A percentile compares a stretch with the other conserved stretches of the same genome.
Conservation (phyloP, 2,888 invertebrate genomes). For the Homarus gammarus region DNA sequence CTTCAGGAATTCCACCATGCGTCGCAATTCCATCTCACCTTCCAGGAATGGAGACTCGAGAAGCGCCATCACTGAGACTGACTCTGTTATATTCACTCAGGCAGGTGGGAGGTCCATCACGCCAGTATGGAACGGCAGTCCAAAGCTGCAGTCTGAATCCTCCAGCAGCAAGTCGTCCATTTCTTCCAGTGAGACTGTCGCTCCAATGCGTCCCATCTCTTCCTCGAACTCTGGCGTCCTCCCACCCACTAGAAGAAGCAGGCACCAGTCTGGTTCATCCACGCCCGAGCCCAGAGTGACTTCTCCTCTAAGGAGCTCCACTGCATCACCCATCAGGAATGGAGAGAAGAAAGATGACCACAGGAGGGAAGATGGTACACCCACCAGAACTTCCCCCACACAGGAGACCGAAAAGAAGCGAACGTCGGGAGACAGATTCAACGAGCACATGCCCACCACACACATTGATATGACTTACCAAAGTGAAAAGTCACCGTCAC, state of each 20-base stretch:
- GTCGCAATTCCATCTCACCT: slow-evolving; percentile 55
- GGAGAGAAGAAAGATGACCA: background rate
- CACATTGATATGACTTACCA: slow-evolving; percentile 60
- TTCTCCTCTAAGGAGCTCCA: slow-evolving; percentile 39
- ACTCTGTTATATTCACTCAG: slow-evolving; percentile 59
- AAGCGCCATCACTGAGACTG: slow-evolving; percentile 53
- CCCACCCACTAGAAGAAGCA: slow-evolving; percentile 31
- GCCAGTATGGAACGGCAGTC: slow-evolving; percentile 26
- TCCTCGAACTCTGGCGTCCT: slow-evolving; percentile 31
- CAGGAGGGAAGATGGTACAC: background rate
- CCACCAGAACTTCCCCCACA: slow-evolving; percentile 2
- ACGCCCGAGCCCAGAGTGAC: slow-evolving; percentile 37
- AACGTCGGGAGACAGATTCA: slow-evolving; percentile 43
- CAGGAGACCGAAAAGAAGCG: slow-evolving; percentile 38
- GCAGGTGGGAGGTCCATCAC: slow-evolving; percentile 51
- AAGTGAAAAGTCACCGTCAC: slow-evolving; percentile 29
- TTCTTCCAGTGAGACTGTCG: slow-evolving; percentile 50
- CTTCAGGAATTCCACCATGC: slow-evolving; percentile 50
- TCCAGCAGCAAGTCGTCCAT: slow-evolving; percentile 24
- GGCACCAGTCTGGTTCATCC: slow-evolving; percentile 60
- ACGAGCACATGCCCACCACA: slow-evolving; percentile 51
- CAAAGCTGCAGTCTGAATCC: slow-evolving; percentile 17
- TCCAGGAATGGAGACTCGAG: slow-evolving; percentile 38
- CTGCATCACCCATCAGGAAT: slow-evolving; percentile 39
- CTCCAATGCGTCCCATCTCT: slow-evolving; percentile 45